These are phyloP conservation scores for Heterodera filipjevi DNA, from an alignment of 2,888 invertebrate species.

Conservation along the genomic window DNA sequence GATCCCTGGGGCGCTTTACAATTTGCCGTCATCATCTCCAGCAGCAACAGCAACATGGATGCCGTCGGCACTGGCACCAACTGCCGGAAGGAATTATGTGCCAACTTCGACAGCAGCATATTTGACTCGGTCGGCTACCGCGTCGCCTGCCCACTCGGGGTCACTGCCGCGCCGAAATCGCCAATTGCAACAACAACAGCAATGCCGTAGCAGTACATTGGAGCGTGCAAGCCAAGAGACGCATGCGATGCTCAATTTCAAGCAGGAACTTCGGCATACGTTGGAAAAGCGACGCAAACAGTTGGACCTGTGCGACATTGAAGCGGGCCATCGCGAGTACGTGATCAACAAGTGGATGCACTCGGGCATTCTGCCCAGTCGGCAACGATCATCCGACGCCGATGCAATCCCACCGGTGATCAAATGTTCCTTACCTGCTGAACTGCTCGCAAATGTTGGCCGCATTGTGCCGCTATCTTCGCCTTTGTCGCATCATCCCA, in stretches of 20 bases:
- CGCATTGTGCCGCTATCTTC: slow-evolving; percentile 50
- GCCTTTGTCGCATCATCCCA: slow-evolving; percentile 19
- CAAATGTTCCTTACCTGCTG: slow-evolving; percentile 60
- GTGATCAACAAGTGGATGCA: slow-evolving; percentile 61
- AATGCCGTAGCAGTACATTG: slow-evolving; percentile 11
- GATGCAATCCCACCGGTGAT: slow-evolving; percentile 61
- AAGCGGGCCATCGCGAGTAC: slow-evolving; percentile 65
- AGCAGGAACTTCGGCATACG: slow-evolving; percentile 68
- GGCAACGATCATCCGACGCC: slow-evolving; percentile 30
- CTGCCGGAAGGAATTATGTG: neutral
- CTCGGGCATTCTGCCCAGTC: slow-evolving; percentile 56
- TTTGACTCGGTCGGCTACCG: neutral
- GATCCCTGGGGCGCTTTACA: neutral
- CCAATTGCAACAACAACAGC: slow-evolving; percentile 30
- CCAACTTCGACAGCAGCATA: too few relatives aligned
- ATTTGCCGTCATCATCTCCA: neutral
- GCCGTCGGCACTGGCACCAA: slow-evolving; percentile 28
- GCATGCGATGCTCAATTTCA: slow-evolving; percentile 64
- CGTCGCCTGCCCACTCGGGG: slow-evolving; percentile 4
- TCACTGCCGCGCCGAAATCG: slow-evolving; percentile 5
- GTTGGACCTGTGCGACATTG: slow-evolving; percentile 68
- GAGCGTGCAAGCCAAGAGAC: slow-evolving; percentile 39
- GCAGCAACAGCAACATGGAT: too few relatives aligned
- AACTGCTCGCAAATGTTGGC: slow-evolving; percentile 56
- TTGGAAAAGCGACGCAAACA: slow-evolving; percentile 66